phyloP scores from a whole-genome alignment of 1,140 invertebrate genomes.

The Dermatophagoides farinae region DNA sequence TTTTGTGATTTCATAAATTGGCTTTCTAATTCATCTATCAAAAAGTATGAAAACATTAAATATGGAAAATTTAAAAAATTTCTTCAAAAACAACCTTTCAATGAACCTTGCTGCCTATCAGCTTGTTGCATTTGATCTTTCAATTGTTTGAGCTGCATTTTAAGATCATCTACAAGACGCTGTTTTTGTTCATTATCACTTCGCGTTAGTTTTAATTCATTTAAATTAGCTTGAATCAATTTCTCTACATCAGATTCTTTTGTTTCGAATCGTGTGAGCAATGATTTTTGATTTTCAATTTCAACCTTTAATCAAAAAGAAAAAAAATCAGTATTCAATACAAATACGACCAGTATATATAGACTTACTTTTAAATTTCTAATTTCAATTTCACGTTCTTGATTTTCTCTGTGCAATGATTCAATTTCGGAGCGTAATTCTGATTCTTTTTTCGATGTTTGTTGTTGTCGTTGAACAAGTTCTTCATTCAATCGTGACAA shows the following conservation, averaged over 20 bases:
- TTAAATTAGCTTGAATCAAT: neutral
- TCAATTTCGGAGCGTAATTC: constrained; percentile 8
- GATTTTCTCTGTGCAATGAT: neutral
- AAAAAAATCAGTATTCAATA: neutral
- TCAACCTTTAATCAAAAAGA: neutral
- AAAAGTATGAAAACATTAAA: neutral
- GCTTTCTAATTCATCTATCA: neutral
- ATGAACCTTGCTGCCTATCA: neutral
- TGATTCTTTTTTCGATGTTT: neutral
- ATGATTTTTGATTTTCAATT: constrained; percentile 8
- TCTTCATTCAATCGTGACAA: constrained; percentile 11
- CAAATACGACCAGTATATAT: neutral
- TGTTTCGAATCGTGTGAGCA: neutral
- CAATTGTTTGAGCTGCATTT: neutral
- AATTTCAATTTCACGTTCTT: neutral
- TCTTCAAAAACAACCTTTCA: neutral
- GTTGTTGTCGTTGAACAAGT: constrained; percentile 8
- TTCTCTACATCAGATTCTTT: constrained; percentile 5
- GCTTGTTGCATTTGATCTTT: neutral
- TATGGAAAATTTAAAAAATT: neutral
- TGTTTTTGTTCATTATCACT: constrained; percentile 8
- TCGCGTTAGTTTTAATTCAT: constrained; percentile 5
- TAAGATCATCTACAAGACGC: neutral
- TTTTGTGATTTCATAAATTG: neutral
- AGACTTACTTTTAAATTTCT: neutral